These are phyloP conservation scores for Sylvietta virens DNA, from an alignment of 2,113 vertebrate genomes.

Conservation along the genomic window DNA sequence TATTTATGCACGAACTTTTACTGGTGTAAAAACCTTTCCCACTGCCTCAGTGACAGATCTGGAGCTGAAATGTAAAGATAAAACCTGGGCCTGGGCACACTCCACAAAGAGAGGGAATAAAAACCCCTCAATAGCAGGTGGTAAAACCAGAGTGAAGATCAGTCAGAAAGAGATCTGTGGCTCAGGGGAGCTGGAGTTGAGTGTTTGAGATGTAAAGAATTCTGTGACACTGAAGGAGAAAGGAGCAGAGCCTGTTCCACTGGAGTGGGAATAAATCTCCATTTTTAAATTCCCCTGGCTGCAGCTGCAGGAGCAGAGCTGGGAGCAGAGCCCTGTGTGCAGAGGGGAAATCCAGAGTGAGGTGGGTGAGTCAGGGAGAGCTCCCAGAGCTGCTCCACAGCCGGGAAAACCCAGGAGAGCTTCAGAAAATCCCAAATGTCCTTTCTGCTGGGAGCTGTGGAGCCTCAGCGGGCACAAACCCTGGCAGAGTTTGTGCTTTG, in stretches of 20 bases:
- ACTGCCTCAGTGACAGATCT: background rate
- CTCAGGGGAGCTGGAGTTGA: background rate
- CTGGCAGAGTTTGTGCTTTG: accelerated
- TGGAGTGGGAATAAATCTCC: background rate
- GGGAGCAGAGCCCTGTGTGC: background rate
- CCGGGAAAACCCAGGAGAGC: background rate
- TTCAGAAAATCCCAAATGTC: background rate
- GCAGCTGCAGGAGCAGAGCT: background rate
- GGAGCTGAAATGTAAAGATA: background rate
- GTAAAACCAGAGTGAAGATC: background rate
- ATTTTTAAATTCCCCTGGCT: background rate
- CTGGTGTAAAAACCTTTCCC: background rate
- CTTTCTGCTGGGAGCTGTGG: background rate
- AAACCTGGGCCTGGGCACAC: background rate
- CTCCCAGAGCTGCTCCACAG: background rate
- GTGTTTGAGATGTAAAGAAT: background rate
- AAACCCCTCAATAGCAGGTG: background rate
- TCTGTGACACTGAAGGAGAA: background rate
- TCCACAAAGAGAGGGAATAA: background rate
- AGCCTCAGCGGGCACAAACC: background rate
- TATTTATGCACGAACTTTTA: background rate
- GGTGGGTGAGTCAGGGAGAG: background rate
- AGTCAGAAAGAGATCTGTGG: background rate
- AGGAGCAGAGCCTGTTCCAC: background rate
- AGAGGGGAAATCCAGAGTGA: background rate